Conservation (phyloP, 1,140 invertebrate species). For the Eciton burchellii region DNA sequence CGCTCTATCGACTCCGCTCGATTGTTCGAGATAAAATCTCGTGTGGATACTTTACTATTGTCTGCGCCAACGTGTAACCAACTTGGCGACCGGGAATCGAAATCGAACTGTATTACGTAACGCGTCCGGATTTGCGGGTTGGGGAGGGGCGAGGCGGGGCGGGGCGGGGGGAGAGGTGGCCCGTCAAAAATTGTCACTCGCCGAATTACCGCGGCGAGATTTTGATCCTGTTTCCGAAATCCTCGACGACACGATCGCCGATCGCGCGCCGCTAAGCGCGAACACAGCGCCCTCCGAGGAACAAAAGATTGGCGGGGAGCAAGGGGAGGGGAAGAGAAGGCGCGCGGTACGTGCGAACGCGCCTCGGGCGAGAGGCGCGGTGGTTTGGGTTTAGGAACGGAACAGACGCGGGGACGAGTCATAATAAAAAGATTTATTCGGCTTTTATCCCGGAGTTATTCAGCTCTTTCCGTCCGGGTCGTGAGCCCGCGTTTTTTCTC, state of each 20-base stretch:
- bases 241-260: neutral
- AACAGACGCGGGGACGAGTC: constrained; percentile 81
- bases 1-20: constrained; percentile 23
- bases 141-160: no score
- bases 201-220: constrained; percentile 1
- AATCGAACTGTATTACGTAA: no score
- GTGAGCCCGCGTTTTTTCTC: constrained; percentile 75
- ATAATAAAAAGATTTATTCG: constrained; percentile 86
- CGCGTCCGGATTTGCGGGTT: no score
- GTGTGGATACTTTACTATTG: constrained; percentile 41
- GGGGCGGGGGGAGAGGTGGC: no score
- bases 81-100: no score
- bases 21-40: constrained; percentile 18
- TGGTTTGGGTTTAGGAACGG: constrained; percentile 69
- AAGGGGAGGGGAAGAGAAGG: constrained; percentile 50
- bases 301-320: constrained; percentile 33
- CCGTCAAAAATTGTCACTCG: neutral
- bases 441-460: constrained; percentile 85
- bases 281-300: constrained; percentile 29
- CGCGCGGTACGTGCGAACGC: constrained; percentile 70
- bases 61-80: neutral
- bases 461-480: constrained; percentile 84
- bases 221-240: constrained; percentile 37
- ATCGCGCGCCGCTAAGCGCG: constrained; percentile 14
- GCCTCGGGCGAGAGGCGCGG: constrained; percentile 64